Evolutionary conservation across 2,113 vertebrate species (phyloP).

Genomic region (Cavia porcellus): DNA sequence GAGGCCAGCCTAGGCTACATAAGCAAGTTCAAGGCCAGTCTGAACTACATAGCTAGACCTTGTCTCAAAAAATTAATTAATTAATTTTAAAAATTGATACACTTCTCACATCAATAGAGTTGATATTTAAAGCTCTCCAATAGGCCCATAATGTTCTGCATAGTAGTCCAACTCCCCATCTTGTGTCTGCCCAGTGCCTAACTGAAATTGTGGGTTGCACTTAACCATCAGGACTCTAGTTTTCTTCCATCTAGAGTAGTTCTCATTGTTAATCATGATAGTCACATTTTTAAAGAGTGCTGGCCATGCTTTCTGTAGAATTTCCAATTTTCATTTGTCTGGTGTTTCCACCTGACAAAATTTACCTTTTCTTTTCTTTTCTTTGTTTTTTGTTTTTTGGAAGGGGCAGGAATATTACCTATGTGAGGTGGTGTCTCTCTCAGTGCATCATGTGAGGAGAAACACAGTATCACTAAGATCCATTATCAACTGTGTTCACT

Average conservation of each 20-base stretch:
- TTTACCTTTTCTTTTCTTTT: background rate
- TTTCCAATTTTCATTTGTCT: background rate
- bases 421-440: background rate
- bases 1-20: too few species aligned
- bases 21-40: background rate
- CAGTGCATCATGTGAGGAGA: background rate
- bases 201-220: background rate
- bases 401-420: background rate
- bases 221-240: background rate
- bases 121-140: background rate
- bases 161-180: background rate
- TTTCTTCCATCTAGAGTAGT: slow-evolving; percentile 25
- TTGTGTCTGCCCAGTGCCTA: background rate
- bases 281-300: slow-evolving; percentile 31
- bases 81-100: background rate
- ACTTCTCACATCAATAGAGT: background rate
- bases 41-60: background rate
- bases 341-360: background rate
- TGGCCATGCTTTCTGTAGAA: background rate
- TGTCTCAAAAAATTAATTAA: background rate
- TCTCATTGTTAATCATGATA: slow-evolving; percentile 24
- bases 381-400: too few species aligned
- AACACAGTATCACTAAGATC: background rate
- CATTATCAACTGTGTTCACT: slow-evolving; percentile 17
- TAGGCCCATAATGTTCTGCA: background rate